These are phyloP conservation scores for Hyaena hyaena DNA, from an alignment of 2,113 vertebrate species.

Conservation along the genomic window DNA sequence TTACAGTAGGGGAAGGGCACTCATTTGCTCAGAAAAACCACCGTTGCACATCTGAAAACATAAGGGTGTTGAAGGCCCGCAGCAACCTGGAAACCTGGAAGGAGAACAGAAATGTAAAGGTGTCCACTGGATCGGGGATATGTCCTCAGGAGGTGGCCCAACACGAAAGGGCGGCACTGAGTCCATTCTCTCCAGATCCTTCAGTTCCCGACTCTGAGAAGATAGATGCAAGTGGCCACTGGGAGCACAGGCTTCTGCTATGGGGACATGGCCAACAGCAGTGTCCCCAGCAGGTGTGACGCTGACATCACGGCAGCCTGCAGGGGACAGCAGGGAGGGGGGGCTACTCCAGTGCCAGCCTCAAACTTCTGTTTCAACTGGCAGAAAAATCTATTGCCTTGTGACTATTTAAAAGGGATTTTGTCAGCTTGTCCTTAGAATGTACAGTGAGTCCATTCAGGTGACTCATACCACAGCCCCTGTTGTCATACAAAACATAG, in stretches of 20 bases:
- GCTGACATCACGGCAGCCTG: slow-evolving; percentile 95
- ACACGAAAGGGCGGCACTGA: slow-evolving; percentile 91
- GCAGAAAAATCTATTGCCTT: neutral
- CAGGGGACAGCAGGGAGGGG: slow-evolving; percentile 93
- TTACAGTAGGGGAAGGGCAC: slow-evolving; percentile 92
- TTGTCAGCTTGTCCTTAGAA: neutral
- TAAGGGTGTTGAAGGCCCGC: slow-evolving; percentile 85
- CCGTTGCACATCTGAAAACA: slow-evolving; percentile 86
- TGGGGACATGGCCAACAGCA: slow-evolving; percentile 93
- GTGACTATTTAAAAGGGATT: neutral
- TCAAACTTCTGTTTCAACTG: slow-evolving; percentile 89
- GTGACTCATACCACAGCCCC: neutral
- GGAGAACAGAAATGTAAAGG: neutral
- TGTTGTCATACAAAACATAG: too few relatives aligned
- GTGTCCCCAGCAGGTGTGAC: slow-evolving; percentile 93
- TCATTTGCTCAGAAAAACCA: slow-evolving; percentile 95
- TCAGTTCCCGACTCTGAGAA: slow-evolving; percentile 92
- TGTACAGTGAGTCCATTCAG: neutral
- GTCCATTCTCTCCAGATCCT: slow-evolving; percentile 89
- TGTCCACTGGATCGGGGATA: slow-evolving; percentile 92
- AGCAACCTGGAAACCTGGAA: neutral
- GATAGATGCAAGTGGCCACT: slow-evolving; percentile 94
- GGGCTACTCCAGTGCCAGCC: slow-evolving; percentile 93
- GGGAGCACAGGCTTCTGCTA: slow-evolving; percentile 95
- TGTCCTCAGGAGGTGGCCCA: slow-evolving; percentile 88